Evolutionary conservation across 35 echinoderm and acorn worm species (phyloP), one percentile per base, ranked within the genome.

Genomic region (Ophiothrix spiculata): DNA sequence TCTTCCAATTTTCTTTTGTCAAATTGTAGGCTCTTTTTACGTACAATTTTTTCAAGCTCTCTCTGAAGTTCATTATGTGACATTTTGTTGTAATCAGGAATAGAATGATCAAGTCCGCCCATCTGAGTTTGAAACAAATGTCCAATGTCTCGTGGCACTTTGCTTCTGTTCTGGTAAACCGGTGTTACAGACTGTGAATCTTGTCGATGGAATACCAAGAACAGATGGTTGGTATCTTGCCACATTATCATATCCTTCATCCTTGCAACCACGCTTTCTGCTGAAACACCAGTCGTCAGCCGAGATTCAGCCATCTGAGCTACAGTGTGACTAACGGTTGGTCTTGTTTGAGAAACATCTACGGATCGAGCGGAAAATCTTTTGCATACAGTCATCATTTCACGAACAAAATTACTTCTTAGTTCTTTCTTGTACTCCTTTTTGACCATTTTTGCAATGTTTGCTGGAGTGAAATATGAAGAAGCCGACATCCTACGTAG

Each of bases 291-390:
- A 19, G 84, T 10, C 33, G 35, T 37, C 37, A 32, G 16, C 17
- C 73, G 37, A 46, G 29, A 32, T 12, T 76, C 64, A 39, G 15
- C n/a, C 29, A 69, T 38, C 0, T 56, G 64, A 4, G 11, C 32
- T 19, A 29, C 84, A 32, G 84, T 36, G 21, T 54, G 8, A 21
- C 45, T 54, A 54, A 8, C 21, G 8, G 45, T 6, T 25, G 16
- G 8, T 69, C 60, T 11, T 54, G 23, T 82, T 34, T 34, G 45
- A 80, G 32, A 29, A n/a, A 33, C 32, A 33, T 83, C 54, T 17
- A 86, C 84, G 0, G 84, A 86, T 17, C 84, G 32, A n/a, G 84
- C 63, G n/a, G 84, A 76, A 86, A 86, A 86, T 31, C 77, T 33
- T 63, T 39, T 31, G 0, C 64, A 64, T 8, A 86, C 73, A 28